Evolutionary conservation across 2,797 vertebrate species (phyloP).

Genomic region (Mastacembelus armatus): DNA sequence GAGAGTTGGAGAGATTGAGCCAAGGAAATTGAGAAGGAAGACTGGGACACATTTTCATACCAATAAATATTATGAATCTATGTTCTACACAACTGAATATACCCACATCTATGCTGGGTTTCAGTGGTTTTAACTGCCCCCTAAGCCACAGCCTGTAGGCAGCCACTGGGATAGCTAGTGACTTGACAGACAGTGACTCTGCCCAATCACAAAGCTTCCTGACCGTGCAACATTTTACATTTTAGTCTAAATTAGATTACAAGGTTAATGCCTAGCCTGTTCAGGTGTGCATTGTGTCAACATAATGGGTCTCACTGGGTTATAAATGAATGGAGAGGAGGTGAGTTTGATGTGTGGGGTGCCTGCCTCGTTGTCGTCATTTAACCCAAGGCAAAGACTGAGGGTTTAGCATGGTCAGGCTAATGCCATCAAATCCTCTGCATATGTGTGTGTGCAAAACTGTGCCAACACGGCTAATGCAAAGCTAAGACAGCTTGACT

Average conservation of each 20-base stretch:
- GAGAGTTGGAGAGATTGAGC: slow-evolving; percentile 13
- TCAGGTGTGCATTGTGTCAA: slow-evolving; percentile 24
- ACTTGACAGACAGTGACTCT: slow-evolving; percentile 43
- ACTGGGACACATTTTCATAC: background rate
- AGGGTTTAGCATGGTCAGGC: slow-evolving; percentile 67
- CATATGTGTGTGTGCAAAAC: slow-evolving; percentile 57
- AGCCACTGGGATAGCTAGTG: slow-evolving; percentile 22
- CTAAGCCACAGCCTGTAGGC: slow-evolving; percentile 22
- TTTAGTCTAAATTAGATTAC: slow-evolving; percentile 70
- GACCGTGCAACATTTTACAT: slow-evolving; percentile 49
- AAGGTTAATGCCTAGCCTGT: slow-evolving; percentile 57
- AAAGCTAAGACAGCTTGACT: slow-evolving; percentile 60
- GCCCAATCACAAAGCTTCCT: slow-evolving; percentile 51
- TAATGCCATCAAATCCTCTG: slow-evolving; percentile 80
- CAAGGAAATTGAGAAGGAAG: slow-evolving; percentile 2
- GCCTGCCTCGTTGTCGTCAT: slow-evolving; percentile 62
- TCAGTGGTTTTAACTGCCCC: slow-evolving; percentile 41
- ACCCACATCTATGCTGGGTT: slow-evolving; percentile 19
- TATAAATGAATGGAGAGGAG: slow-evolving; percentile 22
- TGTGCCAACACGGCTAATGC: slow-evolving; percentile 49
- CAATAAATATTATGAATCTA: background rate
- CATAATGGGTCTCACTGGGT: background rate
- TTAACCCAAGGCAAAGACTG: slow-evolving; percentile 61
- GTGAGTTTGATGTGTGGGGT: slow-evolving; percentile 42
- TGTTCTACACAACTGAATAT: background rate